Conservation (phyloP, 35 echinoderm and acorn worm genomes). For the Heliocidaris erythrogramma region DNA sequence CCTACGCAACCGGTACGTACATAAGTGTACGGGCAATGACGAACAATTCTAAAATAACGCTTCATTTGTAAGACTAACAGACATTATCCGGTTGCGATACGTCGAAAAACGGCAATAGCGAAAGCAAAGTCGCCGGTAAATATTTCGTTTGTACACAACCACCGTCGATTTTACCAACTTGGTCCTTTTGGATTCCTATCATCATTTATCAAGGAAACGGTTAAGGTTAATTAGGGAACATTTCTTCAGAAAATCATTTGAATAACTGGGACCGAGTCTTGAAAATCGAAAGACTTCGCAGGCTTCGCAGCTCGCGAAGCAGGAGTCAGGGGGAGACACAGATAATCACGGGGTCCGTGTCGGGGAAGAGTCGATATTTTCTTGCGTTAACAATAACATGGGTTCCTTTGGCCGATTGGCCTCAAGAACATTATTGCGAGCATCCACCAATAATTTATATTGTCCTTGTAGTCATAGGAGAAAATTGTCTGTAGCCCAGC, state of each 20-base stretch:
- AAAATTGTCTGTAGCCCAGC: neutral
- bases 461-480: neutral
- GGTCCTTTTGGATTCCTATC: neutral
- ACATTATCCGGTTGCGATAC: neutral
- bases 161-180: neutral
- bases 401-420: conserved; percentile 27
- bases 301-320: neutral
- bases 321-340: neutral
- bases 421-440: conserved; percentile 7
- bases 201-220: neutral
- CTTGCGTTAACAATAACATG: neutral
- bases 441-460: neutral
- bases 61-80: neutral
- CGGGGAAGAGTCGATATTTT: neutral
- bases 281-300: neutral
- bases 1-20: neutral
- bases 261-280: neutral
- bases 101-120: neutral
- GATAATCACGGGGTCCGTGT: neutral
- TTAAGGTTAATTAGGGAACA: neutral
- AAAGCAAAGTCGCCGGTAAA: neutral
- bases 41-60: neutral
- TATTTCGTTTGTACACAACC: neutral
- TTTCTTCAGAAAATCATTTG: neutral
- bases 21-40: neutral